Percentiles rank a stretch among this genome's conserved stretches.
Evolutionary conservation across 2,113 vertebrate species (phyloP).

Genomic region (Epinephelus lanceolatus): DNA sequence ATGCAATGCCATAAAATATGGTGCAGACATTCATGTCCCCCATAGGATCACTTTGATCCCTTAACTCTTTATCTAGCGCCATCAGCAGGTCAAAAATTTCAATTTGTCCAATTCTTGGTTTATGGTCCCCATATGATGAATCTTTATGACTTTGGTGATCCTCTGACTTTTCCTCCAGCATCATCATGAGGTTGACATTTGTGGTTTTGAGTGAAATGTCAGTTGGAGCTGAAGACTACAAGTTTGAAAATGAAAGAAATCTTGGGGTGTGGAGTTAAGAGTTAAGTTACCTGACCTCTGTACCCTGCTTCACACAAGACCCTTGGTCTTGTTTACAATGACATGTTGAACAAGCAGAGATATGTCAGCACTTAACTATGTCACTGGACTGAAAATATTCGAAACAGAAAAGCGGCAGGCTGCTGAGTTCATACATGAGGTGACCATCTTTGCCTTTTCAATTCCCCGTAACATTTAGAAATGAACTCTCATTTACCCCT

Average conservation of each 20-base stretch:
- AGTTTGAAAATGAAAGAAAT: neutral
- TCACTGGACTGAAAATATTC: neutral
- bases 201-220: constrained; percentile 5
- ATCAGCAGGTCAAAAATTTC: neutral
- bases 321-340: too few species aligned
- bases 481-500: constrained; percentile 16
- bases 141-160: constrained; percentile 1
- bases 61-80: too few species aligned
- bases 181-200: neutral
- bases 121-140: neutral
- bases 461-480: constrained; percentile 28
- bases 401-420: too few species aligned
- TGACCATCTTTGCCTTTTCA: constrained; percentile 11
- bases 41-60: neutral
- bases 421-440: neutral
- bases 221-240: neutral
- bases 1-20: neutral
- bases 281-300: neutral
- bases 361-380: neutral
- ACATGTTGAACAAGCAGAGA: neutral
- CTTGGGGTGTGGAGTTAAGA: neutral
- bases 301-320: neutral
- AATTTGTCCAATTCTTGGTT: neutral
- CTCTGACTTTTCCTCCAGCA: neutral
- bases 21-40: neutral